Evolutionary conservation across 2,888 invertebrate species (phyloP).

Genomic region (Ischnura elegans): DNA sequence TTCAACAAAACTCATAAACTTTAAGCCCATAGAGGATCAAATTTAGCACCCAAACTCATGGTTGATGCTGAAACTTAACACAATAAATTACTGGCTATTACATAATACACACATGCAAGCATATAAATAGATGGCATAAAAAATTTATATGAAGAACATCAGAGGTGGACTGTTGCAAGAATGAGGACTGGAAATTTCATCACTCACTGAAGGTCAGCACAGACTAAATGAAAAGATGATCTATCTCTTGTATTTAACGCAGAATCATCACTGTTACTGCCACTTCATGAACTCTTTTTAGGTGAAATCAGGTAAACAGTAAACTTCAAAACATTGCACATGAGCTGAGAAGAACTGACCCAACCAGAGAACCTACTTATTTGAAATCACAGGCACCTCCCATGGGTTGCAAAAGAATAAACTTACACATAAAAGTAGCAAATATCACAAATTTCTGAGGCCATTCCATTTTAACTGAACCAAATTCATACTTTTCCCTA

Average conservation of each 20-base stretch:
- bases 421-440: not conserved
- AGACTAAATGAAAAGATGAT: not conserved
- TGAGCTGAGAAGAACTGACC: slow-evolving; percentile 40
- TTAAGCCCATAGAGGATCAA: not conserved
- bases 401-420: slow-evolving; percentile 2
- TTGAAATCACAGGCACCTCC: slow-evolving; percentile 60
- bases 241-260: slow-evolving; percentile 40
- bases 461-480: not conserved
- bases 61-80: slow-evolving; percentile 5
- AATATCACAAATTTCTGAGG: not conserved
- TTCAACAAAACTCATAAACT: slow-evolving; percentile 27
- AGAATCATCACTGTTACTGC: slow-evolving; percentile 57
- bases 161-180: not conserved
- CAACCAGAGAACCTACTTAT: slow-evolving; percentile 24
- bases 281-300: slow-evolving; percentile 56
- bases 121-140: not conserved
- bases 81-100: not conserved
- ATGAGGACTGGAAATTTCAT: not conserved
- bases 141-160: not conserved
- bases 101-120: slow-evolving; percentile 28
- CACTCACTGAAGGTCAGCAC: slow-evolving; percentile 45
- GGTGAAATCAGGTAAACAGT: slow-evolving; percentile 6
- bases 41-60: slow-evolving; percentile 19
- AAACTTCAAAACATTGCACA: slow-evolving; percentile 54
- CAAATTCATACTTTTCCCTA: not conserved